phyloP scores from a whole-genome alignment of 2,113 vertebrate species.

The Odocoileus hemionus region DNA sequence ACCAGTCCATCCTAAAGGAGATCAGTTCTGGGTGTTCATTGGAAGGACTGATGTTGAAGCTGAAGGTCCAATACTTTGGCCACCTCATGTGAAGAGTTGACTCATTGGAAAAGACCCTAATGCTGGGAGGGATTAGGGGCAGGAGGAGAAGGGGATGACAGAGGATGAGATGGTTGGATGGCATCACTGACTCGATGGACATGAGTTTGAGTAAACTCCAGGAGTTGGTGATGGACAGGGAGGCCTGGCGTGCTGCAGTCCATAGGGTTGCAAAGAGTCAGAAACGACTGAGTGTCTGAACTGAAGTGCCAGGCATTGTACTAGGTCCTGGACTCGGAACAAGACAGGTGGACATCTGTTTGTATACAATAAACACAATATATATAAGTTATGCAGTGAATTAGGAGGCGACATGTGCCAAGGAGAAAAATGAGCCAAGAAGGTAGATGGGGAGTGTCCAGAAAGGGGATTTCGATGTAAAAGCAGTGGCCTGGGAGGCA shows the following conservation, averaged over 20 bases:
- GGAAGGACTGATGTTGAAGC: background rate
- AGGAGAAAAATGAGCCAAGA: background rate
- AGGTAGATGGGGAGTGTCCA: background rate
- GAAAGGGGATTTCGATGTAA: background rate
- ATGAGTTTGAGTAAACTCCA: rapidly evolving
- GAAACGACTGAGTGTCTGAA: background rate
- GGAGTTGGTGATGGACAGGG: background rate
- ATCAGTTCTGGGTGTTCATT: background rate
- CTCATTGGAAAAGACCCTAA: background rate
- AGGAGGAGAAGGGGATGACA: background rate
- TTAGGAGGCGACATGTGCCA: background rate
- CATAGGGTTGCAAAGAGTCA: background rate
- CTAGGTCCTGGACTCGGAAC: background rate
- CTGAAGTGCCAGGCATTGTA: background rate
- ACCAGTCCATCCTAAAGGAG: background rate
- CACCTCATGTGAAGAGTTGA: background rate
- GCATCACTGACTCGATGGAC: background rate
- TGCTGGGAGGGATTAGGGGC: background rate
- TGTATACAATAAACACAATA: rapidly evolving
- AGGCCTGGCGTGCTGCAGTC: background rate
- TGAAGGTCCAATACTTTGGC: background rate
- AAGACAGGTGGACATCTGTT: background rate
- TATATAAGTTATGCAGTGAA: background rate
- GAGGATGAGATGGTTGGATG: background rate
- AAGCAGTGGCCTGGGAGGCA: background rate